Conservation (phyloP, 2,797 vertebrate genomes). For the Echeneis naucrates region DNA sequence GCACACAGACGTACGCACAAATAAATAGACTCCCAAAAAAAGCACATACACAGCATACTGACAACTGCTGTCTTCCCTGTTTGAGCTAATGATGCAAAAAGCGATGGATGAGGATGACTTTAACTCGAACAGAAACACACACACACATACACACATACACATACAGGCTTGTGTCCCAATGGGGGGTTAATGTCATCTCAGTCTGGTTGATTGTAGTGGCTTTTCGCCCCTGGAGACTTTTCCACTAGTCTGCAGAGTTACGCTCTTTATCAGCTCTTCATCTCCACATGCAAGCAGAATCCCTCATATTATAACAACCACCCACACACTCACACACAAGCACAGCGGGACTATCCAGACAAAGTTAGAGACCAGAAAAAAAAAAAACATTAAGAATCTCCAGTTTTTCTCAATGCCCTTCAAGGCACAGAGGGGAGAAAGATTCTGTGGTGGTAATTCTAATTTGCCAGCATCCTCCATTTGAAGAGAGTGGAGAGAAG, state of each 20-base stretch:
- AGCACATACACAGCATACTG: neutral
- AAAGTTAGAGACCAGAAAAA: slow-evolving; percentile 2
- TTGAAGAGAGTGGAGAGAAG: slow-evolving; percentile 40
- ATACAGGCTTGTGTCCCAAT: slow-evolving; percentile 31
- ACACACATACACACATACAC: too few species aligned
- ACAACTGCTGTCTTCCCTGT: neutral
- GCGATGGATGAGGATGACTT: slow-evolving; percentile 47
- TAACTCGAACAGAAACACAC: slow-evolving; percentile 56
- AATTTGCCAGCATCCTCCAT: slow-evolving; percentile 34
- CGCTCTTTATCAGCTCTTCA: slow-evolving; percentile 55
- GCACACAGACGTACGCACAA: neutral
- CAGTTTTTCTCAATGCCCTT: slow-evolving; percentile 8
- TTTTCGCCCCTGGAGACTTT: slow-evolving; percentile 74
- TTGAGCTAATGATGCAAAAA: slow-evolving; percentile 73
- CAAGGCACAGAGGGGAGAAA: neutral
- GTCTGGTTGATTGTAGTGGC: slow-evolving; percentile 71
- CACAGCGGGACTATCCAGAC: neutral
- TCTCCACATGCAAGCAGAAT: slow-evolving; percentile 44
- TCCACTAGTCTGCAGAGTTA: too few species aligned
- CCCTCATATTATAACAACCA: slow-evolving; percentile 3
- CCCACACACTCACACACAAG: slow-evolving; percentile 11
- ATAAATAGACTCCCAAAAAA: slow-evolving; percentile 1
- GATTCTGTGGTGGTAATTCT: slow-evolving; percentile 28
- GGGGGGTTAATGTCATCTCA: slow-evolving; percentile 75
- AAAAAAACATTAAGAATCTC: neutral